Conservation (phyloP, 2,797 vertebrate genomes). For the Mycteria americana region DNA sequence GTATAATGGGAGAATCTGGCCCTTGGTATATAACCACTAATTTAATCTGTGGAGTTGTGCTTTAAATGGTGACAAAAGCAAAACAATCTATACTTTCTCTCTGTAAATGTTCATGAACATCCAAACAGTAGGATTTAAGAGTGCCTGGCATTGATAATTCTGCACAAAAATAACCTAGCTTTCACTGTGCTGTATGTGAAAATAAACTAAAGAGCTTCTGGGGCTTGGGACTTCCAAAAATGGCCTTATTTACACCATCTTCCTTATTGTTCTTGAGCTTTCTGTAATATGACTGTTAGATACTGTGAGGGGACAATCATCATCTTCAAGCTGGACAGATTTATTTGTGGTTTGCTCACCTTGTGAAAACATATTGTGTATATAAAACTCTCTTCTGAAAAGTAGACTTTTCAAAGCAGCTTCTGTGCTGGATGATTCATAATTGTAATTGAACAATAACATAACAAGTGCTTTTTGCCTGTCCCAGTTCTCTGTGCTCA, state of each 20-base stretch:
- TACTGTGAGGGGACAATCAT: background rate
- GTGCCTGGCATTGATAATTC: background rate
- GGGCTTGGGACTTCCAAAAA: background rate
- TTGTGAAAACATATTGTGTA: background rate
- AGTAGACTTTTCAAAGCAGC: background rate
- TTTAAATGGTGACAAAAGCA: background rate
- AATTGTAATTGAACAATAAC: background rate
- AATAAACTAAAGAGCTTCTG: background rate
- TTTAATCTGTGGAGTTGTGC: background rate
- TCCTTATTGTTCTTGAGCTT: background rate
- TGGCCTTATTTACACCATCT: background rate
- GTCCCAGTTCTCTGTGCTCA: background rate
- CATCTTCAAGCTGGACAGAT: background rate
- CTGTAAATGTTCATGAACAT: background rate
- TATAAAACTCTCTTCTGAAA: background rate
- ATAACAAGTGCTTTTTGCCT: background rate
- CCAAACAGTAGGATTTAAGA: background rate
- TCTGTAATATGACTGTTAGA: background rate
- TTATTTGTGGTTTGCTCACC: background rate
- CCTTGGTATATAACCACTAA: background rate
- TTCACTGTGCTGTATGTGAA: background rate
- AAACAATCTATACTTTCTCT: background rate
- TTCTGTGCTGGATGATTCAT: background rate
- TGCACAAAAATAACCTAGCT: background rate
- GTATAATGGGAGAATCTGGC: background rate